Evolutionary conservation across 2,797 vertebrate species (phyloP).

Genomic region (Chelidonichthys spinosus): DNA sequence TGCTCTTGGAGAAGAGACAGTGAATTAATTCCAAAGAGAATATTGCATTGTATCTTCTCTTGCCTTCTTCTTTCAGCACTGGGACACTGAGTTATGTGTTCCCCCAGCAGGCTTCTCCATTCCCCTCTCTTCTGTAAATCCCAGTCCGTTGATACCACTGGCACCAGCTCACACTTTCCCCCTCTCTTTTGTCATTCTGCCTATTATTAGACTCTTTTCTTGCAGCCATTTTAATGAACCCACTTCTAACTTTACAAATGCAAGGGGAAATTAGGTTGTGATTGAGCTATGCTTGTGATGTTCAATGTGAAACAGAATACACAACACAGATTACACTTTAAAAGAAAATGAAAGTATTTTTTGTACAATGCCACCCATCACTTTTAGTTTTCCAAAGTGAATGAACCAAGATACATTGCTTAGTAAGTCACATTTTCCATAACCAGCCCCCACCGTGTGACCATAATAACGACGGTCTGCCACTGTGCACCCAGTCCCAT

Average conservation of each 20-base stretch:
- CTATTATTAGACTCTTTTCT: conserved; percentile 44
- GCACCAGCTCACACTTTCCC: conserved; percentile 35
- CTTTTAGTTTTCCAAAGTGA: conserved; percentile 25
- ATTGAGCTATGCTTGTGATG: conserved; percentile 34
- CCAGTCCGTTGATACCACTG: conserved; percentile 56
- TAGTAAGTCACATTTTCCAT: conserved; percentile 63
- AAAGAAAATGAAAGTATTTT: conserved; percentile 17
- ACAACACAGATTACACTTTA: not conserved
- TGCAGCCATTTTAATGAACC: conserved; percentile 16
- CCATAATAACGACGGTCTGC: conserved; percentile 64
- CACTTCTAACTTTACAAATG: conserved; percentile 37
- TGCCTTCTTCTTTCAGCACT: conserved; percentile 55
- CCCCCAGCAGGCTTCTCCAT: conserved; percentile 67
- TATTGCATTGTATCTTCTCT: conserved; percentile 78
- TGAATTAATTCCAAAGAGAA: conserved; percentile 85
- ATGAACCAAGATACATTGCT: conserved; percentile 30
- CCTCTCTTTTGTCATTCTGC: conserved; percentile 46
- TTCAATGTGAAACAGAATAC: conserved; percentile 31
- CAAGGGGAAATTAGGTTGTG: conserved; percentile 23
- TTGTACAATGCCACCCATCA: not conserved
- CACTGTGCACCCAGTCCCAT: conserved; percentile 60
- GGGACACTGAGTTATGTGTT: conserved; percentile 74
- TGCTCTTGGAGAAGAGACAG: conserved; percentile 75
- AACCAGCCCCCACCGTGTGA: conserved; percentile 47
- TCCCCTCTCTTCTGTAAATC: conserved; percentile 58